Evolutionary conservation across 2,797 vertebrate genomes (phyloP).

Genomic region (Syngnathus rostellatus): DNA sequence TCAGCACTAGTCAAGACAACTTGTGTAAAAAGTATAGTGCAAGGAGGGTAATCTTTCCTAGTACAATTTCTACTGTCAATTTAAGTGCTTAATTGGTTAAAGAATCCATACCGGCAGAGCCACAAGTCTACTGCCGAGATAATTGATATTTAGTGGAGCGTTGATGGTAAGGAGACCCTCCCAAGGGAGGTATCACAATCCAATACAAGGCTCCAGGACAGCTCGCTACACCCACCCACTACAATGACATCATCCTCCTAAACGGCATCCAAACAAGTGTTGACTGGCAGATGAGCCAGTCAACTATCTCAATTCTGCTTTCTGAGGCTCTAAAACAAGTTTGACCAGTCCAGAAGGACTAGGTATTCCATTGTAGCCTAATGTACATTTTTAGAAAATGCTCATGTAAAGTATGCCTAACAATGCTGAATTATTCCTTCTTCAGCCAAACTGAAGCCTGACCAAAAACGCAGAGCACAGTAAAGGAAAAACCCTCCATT

Average conservation of each 20-base stretch:
- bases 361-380: background rate
- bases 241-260: constrained; percentile 62
- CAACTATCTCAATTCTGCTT: constrained; percentile 10
- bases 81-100: constrained; percentile 60
- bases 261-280: constrained; percentile 50
- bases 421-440: background rate
- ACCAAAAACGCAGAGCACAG: background rate
- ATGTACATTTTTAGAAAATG: background rate
- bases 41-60: constrained; percentile 22
- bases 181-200: constrained; percentile 61
- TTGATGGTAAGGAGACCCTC: constrained; percentile 68
- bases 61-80: constrained; percentile 44
- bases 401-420: background rate
- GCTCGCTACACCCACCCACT: constrained; percentile 40
- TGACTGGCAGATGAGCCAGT: constrained; percentile 33
- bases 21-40: background rate
- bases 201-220: constrained; percentile 55
- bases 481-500: constrained; percentile 11
- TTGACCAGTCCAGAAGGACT: background rate
- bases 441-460: background rate
- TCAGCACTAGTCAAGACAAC: background rate
- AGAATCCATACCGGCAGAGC: constrained; percentile 63
- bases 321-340: constrained; percentile 1
- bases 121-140: constrained; percentile 60
- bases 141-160: constrained; percentile 72